Conservation (phyloP, 2,797 vertebrate species). For the Sebastes nivosus region DNA sequence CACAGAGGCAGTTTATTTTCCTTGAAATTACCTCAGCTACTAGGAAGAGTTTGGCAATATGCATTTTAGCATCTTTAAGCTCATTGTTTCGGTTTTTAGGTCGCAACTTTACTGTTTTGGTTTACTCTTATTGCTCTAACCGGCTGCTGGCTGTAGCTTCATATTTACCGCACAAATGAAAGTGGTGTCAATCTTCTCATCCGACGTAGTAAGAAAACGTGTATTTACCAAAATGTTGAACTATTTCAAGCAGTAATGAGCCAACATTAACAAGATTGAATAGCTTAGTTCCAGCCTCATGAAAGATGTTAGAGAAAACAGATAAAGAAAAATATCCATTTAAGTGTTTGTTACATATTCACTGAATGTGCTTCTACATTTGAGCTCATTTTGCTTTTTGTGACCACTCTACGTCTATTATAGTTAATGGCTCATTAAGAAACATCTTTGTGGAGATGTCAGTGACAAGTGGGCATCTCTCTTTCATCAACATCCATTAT, state of each 20-base stretch:
- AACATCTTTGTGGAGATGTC: slow-evolving; percentile 39
- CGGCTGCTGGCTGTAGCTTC: neutral
- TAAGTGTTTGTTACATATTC: neutral
- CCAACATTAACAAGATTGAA: neutral
- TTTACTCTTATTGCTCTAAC: neutral
- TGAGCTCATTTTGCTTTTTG: slow-evolving; percentile 16
- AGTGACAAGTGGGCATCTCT: slow-evolving; percentile 34
- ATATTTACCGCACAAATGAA: neutral
- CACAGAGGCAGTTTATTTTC: neutral
- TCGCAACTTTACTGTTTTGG: neutral
- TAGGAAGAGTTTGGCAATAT: neutral
- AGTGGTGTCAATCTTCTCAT: neutral
- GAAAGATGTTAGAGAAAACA: neutral
- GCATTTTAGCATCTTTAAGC: neutral
- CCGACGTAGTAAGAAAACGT: rapidly evolving
- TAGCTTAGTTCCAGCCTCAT: neutral
- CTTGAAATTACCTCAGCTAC: neutral
- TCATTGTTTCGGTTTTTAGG: neutral
- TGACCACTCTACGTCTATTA: neutral
- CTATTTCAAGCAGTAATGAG: neutral
- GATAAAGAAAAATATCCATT: neutral
- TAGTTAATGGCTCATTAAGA: slow-evolving; percentile 46
- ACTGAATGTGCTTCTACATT: slow-evolving; percentile 8
- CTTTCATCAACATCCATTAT: slow-evolving; percentile 27
- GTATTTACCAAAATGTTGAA: neutral